Percentiles rank a stretch among this genome's conserved stretches.
Evolutionary conservation across 2,113 vertebrate genomes (phyloP).

Genomic region (Ivindomyrus marchei): DNA sequence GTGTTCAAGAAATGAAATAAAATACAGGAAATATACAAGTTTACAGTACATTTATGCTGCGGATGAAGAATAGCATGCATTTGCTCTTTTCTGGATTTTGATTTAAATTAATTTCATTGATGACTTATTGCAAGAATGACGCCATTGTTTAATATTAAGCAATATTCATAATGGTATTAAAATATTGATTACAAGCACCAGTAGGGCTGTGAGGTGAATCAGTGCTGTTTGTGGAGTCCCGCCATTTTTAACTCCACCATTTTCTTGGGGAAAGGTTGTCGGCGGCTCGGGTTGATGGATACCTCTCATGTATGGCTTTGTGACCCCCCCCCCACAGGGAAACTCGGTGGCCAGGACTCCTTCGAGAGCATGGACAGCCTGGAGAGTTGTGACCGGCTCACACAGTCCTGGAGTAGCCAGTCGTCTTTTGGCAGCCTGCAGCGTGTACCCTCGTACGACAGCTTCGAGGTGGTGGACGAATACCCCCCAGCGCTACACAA

Average conservation of each 20-base stretch:
- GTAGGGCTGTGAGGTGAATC: background rate
- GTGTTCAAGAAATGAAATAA: background rate
- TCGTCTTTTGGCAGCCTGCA: slow-evolving; percentile 96
- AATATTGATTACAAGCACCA: background rate
- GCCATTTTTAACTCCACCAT: background rate
- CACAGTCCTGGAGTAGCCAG: slow-evolving; percentile 97
- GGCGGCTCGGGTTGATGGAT: background rate
- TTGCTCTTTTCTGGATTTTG: background rate
- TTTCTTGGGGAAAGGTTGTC: background rate
- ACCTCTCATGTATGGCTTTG: background rate
- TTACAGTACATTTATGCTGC: background rate
- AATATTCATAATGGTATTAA: background rate
- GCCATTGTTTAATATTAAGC: background rate
- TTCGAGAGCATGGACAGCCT: slow-evolving; percentile 98
- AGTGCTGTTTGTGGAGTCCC: background rate
- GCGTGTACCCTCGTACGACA: slow-evolving; percentile 95
- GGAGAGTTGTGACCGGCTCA: slow-evolving; percentile 89
- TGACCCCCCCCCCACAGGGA: slow-evolving; percentile 60
- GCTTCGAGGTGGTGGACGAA: slow-evolving; percentile 96
- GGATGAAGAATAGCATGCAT: background rate
- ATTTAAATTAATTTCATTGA: background rate
- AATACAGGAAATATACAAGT: background rate
- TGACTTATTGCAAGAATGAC: background rate
- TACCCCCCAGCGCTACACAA: slow-evolving; percentile 86
- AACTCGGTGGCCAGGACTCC: slow-evolving; percentile 93